Base-by-base conservation (phyloP, 1,140 invertebrate species). In the Bactericera cockerelli region DNA sequence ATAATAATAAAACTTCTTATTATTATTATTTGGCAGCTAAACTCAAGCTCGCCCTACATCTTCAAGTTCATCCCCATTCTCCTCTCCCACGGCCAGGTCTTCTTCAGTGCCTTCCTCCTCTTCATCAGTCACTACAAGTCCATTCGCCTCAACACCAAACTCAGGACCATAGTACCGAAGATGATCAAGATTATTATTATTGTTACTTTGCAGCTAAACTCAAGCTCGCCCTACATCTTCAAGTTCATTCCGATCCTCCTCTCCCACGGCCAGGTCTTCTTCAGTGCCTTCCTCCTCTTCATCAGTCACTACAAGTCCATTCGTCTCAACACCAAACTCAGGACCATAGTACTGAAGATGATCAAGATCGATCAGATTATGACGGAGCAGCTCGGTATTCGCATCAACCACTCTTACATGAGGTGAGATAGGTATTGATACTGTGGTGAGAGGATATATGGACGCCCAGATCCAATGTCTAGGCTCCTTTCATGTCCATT, bases 11-110 rank as follows among this genome's bases (percentile, higher is more conserved):
- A n/a, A n/a, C n/a, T n/a, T n/a, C n/a, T n/a, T n/a, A n/a, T n/a
- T n/a, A n/a, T n/a, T n/a, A n/a, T n/a, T n/a, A n/a, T n/a, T n/a
- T 31, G 4, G 28, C 28, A 31, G 28, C 4, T 31, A 4, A 49
- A 49, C 19, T 49, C 42, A 6, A 49, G 42, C 22, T 6, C 6
- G 42, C 42, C 42, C 22, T 49, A 49, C n/a, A 49, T 49, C 8
- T 49, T 49, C 22, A 49, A 49, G 22, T n/a, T 49, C n/a, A 49
- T 49, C n/a, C 42, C 42, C 42, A 49, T 49, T 4, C 19, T 49
- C 4, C n/a, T 49, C 6, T 49, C 42, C n/a, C 22, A 49, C n/a
- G 42, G 42, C 8, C 42, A 49, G 22, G 22, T 49, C 4, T 10
- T 49, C 6, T 49, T 49, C 42, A 49, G 42, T n/a, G 42, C 42